These are phyloP conservation scores for Stichopus chloronotus DNA, from an alignment of 35 echinoderm and acorn worm species.

Conservation along the genomic window DNA sequence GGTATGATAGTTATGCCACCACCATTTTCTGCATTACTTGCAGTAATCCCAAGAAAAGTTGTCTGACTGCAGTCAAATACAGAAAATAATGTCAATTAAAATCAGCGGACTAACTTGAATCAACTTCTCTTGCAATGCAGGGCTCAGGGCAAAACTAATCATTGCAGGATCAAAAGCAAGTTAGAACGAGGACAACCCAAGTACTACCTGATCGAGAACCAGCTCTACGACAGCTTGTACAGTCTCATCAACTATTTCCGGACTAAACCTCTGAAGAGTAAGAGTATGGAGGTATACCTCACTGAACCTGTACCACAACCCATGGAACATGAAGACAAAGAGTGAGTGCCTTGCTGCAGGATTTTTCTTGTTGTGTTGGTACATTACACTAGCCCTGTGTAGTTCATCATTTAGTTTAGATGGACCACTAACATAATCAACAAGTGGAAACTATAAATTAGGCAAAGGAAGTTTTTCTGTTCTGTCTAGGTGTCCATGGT, in stretches of 20 bases:
- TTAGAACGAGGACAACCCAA: conserved; percentile 81
- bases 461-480: too few species aligned
- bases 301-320: conserved; percentile 94
- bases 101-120: too few species aligned
- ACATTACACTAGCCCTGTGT: too few species aligned
- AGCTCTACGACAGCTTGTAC: conserved; percentile 93
- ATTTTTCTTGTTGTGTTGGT: background rate
- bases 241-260: conserved; percentile 95
- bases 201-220: conserved; percentile 96
- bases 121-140: conserved; percentile 37
- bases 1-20: too few species aligned
- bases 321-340: conserved; percentile 92
- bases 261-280: conserved; percentile 80
- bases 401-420: too few species aligned
- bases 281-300: conserved; percentile 73
- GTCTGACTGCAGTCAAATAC: too few species aligned
- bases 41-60: too few species aligned
- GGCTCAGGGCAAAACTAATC: conserved; percentile 85
- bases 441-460: too few species aligned
- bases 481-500: too few species aligned
- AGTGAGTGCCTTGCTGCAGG: conserved; percentile 74
- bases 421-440: too few species aligned
- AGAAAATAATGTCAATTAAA: too few species aligned
- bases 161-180: conserved; percentile 96
- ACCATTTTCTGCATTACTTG: too few species aligned